Base-by-base conservation (phyloP, 2,113 vertebrate genomes). In the Chamaetylas fuelleborni region DNA sequence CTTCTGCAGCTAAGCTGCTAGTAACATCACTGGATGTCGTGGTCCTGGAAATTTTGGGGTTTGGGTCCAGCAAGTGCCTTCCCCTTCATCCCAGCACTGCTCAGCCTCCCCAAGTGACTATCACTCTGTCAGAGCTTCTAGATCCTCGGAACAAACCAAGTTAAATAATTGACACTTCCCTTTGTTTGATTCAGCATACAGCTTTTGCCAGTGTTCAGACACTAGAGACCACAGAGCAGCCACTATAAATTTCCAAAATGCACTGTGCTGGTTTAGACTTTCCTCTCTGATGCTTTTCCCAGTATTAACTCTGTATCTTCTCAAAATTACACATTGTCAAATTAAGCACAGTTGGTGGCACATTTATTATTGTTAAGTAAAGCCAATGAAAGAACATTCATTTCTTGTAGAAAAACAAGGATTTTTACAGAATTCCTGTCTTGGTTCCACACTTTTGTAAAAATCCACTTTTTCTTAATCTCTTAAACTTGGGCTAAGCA, bases 401-500 rank as follows among this genome's bases (percentile, higher is more conserved):
- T 56, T 86, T 85, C 72, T 50, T 82, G 56, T 5, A 56, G 80
- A 96, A 90, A 67, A 88, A 90, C 56, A 90, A 85, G 64, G 67
- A 85, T 69, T 80, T 96, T 81, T 73, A 64, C 26, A 43, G 34
- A 85, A 76, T 73, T 79, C n/a, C 60, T 70, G 33, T 66, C 86
- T 72, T 86, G 70, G 47, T 88, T 96, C 62, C 57, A 76, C 20
- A n/a, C 72, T 73, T 86, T 6, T 5, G 5, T 53, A 94, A 95
- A 86, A 60, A 47, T 47, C 64, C 76, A 67, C 96, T 94, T 95
- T 91, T 94, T 78, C 93, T 93, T 95, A 97, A 97, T 97, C 96
- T 96, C 88, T 92, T 87, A 96, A 97, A 97, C 94, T 97, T 97
- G 95, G 93, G 82, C 96, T 97, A 93, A 97, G 96, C 93, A 95